Evolutionary conservation across 2,888 invertebrate species (phyloP).

Genomic region (Agonopterix heracliana): DNA sequence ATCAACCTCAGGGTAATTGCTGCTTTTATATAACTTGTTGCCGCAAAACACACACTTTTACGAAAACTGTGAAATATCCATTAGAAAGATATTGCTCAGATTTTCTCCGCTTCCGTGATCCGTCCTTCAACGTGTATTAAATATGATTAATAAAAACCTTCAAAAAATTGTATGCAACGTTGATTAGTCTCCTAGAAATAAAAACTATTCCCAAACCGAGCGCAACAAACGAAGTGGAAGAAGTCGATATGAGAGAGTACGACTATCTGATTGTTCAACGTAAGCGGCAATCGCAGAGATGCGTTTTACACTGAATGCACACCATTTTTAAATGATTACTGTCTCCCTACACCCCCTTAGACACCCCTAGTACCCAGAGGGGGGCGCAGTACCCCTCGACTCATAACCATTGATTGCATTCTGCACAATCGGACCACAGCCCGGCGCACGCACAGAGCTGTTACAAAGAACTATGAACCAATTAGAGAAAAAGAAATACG

Average conservation of each 20-base stretch:
- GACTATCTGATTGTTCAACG: slow-evolving; percentile 62
- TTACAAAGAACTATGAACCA: slow-evolving; percentile 58
- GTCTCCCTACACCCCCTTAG: not conserved
- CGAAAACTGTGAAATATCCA: too few relatives aligned
- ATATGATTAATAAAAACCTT: not conserved
- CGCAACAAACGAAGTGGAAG: slow-evolving; percentile 70
- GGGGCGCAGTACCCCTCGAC: slow-evolving; percentile 22
- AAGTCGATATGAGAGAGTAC: slow-evolving; percentile 64
- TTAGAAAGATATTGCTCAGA: too few relatives aligned
- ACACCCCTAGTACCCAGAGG: slow-evolving; percentile 9
- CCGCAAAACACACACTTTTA: too few relatives aligned
- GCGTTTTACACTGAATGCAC: slow-evolving; percentile 62
- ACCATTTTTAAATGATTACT: slow-evolving; percentile 61
- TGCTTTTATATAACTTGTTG: too few relatives aligned
- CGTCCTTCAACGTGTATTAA: too few relatives aligned
- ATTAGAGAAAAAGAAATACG: slow-evolving; percentile 61
- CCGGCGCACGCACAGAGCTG: slow-evolving; percentile 45
- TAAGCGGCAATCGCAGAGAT: slow-evolving; percentile 65
- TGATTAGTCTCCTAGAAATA: slow-evolving; percentile 69
- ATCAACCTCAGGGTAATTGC: too few relatives aligned
- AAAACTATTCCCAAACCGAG: slow-evolving; percentile 69
- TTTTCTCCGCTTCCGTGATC: too few relatives aligned
- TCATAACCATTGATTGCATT: slow-evolving; percentile 66
- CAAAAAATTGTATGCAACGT: slow-evolving; percentile 40
- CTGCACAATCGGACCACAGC: slow-evolving; percentile 47